Evolutionary conservation across 2,797 vertebrate genomes (phyloP).

Genomic region (Thripadectes ignobilis): DNA sequence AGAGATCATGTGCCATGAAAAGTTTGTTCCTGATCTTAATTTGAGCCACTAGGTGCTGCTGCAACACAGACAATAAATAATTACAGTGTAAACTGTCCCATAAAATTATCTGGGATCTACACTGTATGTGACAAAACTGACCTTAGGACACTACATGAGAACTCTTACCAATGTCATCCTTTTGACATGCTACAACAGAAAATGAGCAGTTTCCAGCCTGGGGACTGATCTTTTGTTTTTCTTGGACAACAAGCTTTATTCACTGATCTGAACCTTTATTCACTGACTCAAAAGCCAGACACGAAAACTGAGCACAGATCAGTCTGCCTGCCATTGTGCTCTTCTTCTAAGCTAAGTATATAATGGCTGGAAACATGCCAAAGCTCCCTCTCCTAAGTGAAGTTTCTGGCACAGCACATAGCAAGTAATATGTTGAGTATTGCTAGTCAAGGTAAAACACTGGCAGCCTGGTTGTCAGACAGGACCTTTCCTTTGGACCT

Average conservation of each 20-base stretch:
- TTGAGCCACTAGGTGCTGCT: conserved; percentile 68
- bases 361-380: background rate
- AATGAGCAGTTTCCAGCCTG: background rate
- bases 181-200: background rate
- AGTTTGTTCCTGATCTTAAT: background rate
- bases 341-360: background rate
- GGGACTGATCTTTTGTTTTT: background rate
- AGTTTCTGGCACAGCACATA: background rate
- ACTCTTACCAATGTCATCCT: background rate
- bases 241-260: background rate
- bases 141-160: background rate
- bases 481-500: background rate
- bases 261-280: background rate
- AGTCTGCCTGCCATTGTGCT: background rate
- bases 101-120: background rate
- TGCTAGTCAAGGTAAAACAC: background rate
- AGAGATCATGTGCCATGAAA: background rate
- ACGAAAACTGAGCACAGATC: background rate
- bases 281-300: background rate
- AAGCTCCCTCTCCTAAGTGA: background rate
- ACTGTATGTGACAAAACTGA: background rate
- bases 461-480: background rate
- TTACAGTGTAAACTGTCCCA: background rate
- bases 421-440: background rate
- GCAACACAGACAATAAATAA: conserved; percentile 36